Percentiles rank a stretch among this genome's conserved stretches.
phyloP scores from a whole-genome alignment of 2,888 invertebrate genomes.

The Auanema freiburgensis region DNA sequence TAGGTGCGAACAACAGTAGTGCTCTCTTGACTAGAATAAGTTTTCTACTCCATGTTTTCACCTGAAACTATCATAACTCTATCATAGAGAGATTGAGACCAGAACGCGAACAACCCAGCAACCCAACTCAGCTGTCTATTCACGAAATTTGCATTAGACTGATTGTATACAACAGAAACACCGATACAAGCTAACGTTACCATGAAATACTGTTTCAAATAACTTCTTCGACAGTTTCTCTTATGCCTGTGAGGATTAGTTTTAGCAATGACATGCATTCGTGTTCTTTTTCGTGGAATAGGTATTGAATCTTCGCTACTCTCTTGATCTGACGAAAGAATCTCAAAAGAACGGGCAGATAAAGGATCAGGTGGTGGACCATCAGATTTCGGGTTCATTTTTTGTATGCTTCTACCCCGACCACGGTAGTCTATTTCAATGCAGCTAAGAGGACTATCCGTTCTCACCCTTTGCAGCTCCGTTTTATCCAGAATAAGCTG shows the following conservation, averaged over 20 bases:
- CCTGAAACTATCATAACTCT: no score
- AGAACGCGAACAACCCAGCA: no score
- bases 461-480: constrained; percentile 64
- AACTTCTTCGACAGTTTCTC: neutral
- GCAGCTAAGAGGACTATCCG: constrained; percentile 4
- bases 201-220: no score
- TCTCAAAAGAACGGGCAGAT: neutral
- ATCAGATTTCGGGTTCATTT: neutral
- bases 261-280: constrained; percentile 9
- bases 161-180: no score
- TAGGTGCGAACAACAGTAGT: no score
- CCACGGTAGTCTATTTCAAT: neutral
- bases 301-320: constrained; percentile 11
- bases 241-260: neutral
- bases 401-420: constrained; percentile 5
- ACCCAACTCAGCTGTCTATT: no score
- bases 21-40: no score
- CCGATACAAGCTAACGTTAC: no score
- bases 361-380: constrained; percentile 15
- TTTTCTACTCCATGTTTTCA: no score
- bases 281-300: constrained; percentile 10
- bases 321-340: neutral
- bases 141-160: no score
- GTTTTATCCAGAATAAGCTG: constrained; percentile 64
- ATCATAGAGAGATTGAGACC: no score